Conservation (phyloP, 2,113 vertebrate genomes). For the Gulo gulo region DNA sequence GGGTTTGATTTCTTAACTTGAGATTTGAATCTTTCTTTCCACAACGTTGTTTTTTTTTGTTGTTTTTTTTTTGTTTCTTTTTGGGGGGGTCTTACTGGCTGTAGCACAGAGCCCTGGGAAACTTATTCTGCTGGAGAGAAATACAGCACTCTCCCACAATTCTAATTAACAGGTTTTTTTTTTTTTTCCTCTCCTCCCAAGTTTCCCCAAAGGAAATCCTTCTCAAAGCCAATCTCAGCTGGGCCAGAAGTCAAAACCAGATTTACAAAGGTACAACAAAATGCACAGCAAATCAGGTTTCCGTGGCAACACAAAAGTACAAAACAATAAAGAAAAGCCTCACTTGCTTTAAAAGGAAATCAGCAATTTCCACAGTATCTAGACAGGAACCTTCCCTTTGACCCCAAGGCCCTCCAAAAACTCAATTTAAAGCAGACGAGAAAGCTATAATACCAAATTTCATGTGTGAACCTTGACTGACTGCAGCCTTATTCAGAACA, state of each 20-base stretch:
- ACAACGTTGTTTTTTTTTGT: not conserved
- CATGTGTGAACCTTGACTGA: not conserved
- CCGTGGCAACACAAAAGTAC: not conserved
- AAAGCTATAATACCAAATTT: not conserved
- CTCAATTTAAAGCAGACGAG: not conserved
- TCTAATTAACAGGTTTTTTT: not conserved
- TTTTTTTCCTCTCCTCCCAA: not conserved
- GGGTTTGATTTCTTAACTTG: not conserved
- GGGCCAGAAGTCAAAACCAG: not conserved
- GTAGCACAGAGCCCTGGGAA: not conserved
- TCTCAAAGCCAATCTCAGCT: not conserved
- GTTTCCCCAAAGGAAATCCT: not conserved
- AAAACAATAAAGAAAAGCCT: not conserved
- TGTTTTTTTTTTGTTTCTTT: not conserved
- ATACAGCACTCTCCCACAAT: not conserved
- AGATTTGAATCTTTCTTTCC: not conserved
- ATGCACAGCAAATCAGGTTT: not conserved
- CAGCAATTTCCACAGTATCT: not conserved
- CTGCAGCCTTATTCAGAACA: not conserved
- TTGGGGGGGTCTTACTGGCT: not conserved
- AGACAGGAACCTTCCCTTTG: not conserved
- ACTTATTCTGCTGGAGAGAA: not conserved
- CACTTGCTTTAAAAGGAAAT: not conserved
- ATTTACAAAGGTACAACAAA: not conserved
- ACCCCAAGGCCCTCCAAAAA: not conserved